phyloP scores from a whole-genome alignment of 2,113 vertebrate species.

The Lepus europaeus region DNA sequence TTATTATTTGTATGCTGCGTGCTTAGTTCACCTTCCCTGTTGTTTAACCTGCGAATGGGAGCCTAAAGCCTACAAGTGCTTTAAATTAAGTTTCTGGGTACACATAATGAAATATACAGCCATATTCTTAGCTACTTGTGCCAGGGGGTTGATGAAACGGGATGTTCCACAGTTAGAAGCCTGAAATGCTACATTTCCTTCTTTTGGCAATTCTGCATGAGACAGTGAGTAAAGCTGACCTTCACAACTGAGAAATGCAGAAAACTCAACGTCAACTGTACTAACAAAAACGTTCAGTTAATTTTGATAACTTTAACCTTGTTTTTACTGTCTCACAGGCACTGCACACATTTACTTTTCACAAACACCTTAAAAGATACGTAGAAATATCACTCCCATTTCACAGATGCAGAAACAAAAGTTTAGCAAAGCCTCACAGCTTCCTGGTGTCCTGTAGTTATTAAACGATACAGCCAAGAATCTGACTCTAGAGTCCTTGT shows the following conservation, averaged over 20 bases:
- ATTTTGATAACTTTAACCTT: background rate
- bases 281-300: background rate
- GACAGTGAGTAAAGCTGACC: background rate
- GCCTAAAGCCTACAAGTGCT: conserved; percentile 41
- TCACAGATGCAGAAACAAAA: conserved; percentile 34
- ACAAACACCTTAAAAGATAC: background rate
- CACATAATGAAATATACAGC: conserved; percentile 32
- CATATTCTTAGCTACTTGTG: conserved; percentile 55
- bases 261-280: background rate
- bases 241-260: background rate
- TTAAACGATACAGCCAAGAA: background rate
- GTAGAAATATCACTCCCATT: background rate
- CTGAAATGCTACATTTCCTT: conserved; percentile 13
- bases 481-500: background rate
- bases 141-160: conserved; percentile 60
- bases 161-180: conserved; percentile 10
- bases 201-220: background rate
- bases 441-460: background rate
- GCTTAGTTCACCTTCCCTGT: conserved; percentile 57
- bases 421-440: background rate
- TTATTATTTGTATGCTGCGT: background rate
- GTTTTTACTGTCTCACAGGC: background rate
- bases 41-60: conserved; percentile 48
- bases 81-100: conserved; percentile 62
- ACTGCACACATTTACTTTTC: conserved; percentile 17